These are phyloP conservation scores for Shargacucullia verbasci DNA, from an alignment of 2,888 invertebrate species.

Conservation along the genomic window DNA sequence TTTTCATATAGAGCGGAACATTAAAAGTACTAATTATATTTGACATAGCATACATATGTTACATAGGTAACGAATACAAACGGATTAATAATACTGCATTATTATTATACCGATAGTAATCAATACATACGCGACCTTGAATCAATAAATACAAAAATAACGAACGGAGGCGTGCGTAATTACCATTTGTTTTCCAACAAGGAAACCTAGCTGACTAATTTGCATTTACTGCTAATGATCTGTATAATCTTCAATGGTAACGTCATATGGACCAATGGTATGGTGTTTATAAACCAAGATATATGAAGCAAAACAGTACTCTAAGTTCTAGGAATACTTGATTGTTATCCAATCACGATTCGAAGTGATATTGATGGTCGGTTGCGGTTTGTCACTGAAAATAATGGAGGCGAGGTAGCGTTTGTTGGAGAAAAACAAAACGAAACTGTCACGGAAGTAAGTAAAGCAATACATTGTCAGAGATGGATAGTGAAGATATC, in stretches of 20 bases:
- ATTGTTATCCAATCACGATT: conserved; percentile 33
- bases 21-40: too few species aligned
- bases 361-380: conserved; percentile 11
- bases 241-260: conserved; percentile 25
- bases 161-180: conserved; percentile 36
- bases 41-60: too few species aligned
- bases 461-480: too few species aligned
- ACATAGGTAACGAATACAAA: not conserved
- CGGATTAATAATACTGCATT: conserved; percentile 1
- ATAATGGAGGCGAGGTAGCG: not conserved
- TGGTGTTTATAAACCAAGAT: conserved; percentile 23
- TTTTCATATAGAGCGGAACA: too few species aligned
- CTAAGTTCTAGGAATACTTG: conserved; percentile 19
- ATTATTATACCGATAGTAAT: conserved; percentile 15
- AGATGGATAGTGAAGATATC: too few species aligned
- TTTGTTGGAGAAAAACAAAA: conserved; percentile 1
- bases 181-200: conserved; percentile 46
- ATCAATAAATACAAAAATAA: conserved; percentile 39
- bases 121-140: conserved; percentile 31
- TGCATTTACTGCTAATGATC: conserved; percentile 45
- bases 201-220: conserved; percentile 44
- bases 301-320: conserved; percentile 33
- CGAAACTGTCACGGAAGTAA: not conserved
- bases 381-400: conserved; percentile 8
- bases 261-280: conserved; percentile 23